Evolutionary conservation across 2,797 vertebrate species (phyloP).

Genomic region (Danio albolineatus): DNA sequence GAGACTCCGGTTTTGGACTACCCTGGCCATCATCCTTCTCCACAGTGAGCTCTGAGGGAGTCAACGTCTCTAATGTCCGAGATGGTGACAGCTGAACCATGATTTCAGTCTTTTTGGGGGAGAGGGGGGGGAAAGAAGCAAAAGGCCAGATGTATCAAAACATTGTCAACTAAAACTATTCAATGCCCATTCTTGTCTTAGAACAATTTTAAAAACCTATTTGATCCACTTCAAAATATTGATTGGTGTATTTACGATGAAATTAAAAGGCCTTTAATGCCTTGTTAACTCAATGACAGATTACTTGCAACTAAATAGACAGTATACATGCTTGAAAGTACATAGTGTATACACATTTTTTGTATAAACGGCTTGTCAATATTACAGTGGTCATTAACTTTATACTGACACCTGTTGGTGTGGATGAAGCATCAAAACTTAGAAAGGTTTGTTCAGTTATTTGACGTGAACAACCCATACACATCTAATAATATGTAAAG

Average conservation of each 20-base stretch:
- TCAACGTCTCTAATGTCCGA: constrained; percentile 69
- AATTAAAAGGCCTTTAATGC: not conserved
- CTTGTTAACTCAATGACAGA: not conserved
- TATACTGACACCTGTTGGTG: not conserved
- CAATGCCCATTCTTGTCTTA: too few relatives aligned
- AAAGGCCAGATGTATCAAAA: not conserved
- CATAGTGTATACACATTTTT: too few relatives aligned
- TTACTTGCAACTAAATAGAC: not conserved
- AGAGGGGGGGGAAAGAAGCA: too few relatives aligned
- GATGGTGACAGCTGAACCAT: constrained; percentile 90
- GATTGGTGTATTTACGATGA: too few relatives aligned
- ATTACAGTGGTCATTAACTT: not conserved
- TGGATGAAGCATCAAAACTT: not conserved
- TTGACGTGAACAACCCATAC: not conserved
- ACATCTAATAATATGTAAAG: not conserved
- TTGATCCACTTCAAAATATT: too few relatives aligned
- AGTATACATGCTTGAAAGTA: too few relatives aligned
- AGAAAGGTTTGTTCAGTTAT: too few relatives aligned
- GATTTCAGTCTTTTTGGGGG: constrained; percentile 68
- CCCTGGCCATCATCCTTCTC: constrained; percentile 70
- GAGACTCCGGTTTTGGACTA: constrained; percentile 57
- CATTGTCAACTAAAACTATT: too few relatives aligned
- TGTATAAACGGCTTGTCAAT: not conserved
- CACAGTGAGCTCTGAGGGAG: constrained; percentile 65
- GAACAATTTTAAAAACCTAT: too few relatives aligned